Base-by-base conservation (phyloP, 2,113 vertebrate genomes). In the Apaloderma vittatum region DNA sequence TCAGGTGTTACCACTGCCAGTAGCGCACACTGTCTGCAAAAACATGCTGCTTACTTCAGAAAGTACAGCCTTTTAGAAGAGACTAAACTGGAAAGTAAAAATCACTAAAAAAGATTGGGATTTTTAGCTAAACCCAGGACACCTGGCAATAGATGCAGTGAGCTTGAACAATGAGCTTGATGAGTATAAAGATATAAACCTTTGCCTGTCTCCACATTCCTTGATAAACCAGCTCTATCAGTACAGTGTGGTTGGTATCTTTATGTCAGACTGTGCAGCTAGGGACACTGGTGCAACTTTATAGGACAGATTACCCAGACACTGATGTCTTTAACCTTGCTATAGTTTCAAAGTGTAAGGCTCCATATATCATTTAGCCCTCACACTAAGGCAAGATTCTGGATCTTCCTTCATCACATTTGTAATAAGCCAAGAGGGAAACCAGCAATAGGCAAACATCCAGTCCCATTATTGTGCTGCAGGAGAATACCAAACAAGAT, bases 201-300 rank as follows among this genome's bases (percentile, higher is more conserved):
- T 95, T 84, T 80, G 18, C 10, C n/a, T 93, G 23, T 48, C 20
- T 74, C 20, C 57, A 55, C 49, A 20, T 52, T 92, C 34, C 85
- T 43, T 61, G 66, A 52, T 34, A 93, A 91, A 86, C 27, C 72
- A 73, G 17, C 36, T 76, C 88, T 58, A 70, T 45, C 6, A 58
- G 18, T 45, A 49, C 15, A 49, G n/a, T 66, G 8, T 32, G 7
- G 57, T 86, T 68, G 20, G 34, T 77, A 76, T 68, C 20, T 72
- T 92, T 72, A 8, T 20, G 20, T 76, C 34, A 52, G 34, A 8
- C n/a, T 32, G 9, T 37, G 49, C 27, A 76, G 26, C 20, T 80
- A 68, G 68, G 13, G 27, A 61, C 0, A 40, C 4, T 0, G 0
- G 5, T 52, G 29, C 29, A n/a, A 10, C 23, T 65, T 80, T 1